These are phyloP conservation scores for Acrobasis consociella DNA, from an alignment of 2,888 invertebrate genomes.

Conservation along the genomic window DNA sequence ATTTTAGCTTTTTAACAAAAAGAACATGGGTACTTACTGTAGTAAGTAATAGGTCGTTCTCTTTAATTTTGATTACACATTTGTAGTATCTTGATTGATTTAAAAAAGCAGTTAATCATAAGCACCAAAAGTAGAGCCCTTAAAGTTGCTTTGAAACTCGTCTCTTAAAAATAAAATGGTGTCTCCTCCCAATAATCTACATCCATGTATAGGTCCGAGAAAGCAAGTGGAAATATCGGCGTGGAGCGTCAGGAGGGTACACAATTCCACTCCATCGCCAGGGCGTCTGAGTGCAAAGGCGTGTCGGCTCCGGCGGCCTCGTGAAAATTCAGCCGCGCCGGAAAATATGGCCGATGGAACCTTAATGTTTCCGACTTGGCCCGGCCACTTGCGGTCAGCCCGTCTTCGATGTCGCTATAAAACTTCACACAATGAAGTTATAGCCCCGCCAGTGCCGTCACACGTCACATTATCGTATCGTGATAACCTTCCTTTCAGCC, in stretches of 20 bases:
- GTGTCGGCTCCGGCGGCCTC: conserved; percentile 72
- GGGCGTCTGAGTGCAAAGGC: conserved; percentile 79
- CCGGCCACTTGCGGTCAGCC: conserved; percentile 70
- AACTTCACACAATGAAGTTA: conserved; percentile 57
- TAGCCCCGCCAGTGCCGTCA: conserved; percentile 42
- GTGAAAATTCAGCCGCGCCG: conserved; percentile 68
- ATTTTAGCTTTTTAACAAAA: too few species aligned
- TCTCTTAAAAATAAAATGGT: background rate
- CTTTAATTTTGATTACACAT: too few species aligned
- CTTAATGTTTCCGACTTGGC: conserved; percentile 79
- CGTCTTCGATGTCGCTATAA: conserved; percentile 62
- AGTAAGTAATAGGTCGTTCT: too few species aligned
- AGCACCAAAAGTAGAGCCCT: too few species aligned
- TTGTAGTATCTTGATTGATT: too few species aligned
- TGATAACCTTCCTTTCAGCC: conserved; percentile 14
- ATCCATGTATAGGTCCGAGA: conserved; percentile 54
- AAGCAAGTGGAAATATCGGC: conserved; percentile 68
- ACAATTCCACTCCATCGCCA: conserved; percentile 67
- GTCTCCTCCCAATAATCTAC: conserved; percentile 13
- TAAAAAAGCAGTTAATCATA: too few species aligned
- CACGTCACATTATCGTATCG: conserved; percentile 37
- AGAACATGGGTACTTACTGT: too few species aligned
- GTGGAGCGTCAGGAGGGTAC: conserved; percentile 58
- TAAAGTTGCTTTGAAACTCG: background rate
- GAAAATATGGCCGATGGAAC: conserved; percentile 80